These are phyloP conservation scores for Musca vetustissima DNA, from an alignment of 1,140 invertebrate genomes.

Conservation along the genomic window DNA sequence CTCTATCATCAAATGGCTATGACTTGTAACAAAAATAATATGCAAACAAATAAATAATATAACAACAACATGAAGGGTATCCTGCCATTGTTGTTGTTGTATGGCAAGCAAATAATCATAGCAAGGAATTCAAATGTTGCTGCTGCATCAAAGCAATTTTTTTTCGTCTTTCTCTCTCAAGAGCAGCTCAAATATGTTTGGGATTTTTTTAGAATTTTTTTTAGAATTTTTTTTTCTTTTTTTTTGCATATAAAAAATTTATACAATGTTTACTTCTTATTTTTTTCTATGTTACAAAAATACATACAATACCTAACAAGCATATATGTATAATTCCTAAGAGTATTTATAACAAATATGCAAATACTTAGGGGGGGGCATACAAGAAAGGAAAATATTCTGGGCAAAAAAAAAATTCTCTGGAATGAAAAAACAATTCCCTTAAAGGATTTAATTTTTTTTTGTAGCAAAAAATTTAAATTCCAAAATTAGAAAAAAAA, in stretches of 20 bases:
- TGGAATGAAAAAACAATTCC: no score
- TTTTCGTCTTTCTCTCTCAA: no score
- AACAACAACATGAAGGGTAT: background rate
- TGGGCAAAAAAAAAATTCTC: background rate
- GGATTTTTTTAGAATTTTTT: no score
- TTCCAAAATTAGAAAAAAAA: no score
- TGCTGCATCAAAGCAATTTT: no score
- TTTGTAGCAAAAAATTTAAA: no score
- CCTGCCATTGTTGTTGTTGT: no score
- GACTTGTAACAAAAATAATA: background rate
- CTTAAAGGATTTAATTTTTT: no score
- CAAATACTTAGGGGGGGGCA: background rate
- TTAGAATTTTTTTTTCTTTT: background rate
- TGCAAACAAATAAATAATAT: slow-evolving; percentile 24
- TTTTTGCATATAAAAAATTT: slow-evolving; percentile 3
- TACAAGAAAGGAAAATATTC: background rate
- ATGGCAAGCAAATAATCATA: no score
- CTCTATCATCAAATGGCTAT: slow-evolving; percentile 5
- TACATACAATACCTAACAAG: slow-evolving; percentile 12
- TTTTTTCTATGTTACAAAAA: slow-evolving; percentile 6
- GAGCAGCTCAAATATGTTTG: no score
- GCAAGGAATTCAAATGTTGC: no score
- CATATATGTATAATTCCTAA: slow-evolving; percentile 22
- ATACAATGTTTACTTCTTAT: slow-evolving; percentile 22
- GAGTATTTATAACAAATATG: slow-evolving; percentile 17